Conservation (phyloP, 2,797 vertebrate species). For the Enteromius trimaculatus region DNA sequence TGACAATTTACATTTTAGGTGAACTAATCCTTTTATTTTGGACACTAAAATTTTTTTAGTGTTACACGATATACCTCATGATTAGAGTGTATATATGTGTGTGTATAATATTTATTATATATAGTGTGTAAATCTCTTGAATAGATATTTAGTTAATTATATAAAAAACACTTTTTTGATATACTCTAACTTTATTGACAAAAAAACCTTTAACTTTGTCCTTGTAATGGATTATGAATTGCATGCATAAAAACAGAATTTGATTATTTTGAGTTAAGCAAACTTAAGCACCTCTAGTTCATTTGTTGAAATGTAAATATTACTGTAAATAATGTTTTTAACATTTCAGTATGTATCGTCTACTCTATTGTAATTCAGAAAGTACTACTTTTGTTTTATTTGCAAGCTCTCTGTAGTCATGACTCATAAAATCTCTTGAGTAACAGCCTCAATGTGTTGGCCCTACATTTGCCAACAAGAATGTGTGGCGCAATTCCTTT, state of each 20-base stretch:
- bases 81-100: not conserved
- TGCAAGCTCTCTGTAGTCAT: not conserved
- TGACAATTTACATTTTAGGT: not conserved
- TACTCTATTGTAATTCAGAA: not conserved
- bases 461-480: conserved; percentile 49
- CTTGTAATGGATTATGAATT: not conserved
- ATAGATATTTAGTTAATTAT: not conserved
- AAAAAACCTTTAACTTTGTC: not conserved
- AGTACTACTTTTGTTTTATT: conserved; percentile 24
- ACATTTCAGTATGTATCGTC: not conserved
- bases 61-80: not conserved
- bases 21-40: not conserved
- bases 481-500: conserved; percentile 59
- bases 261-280: not conserved
- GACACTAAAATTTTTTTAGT: not conserved
- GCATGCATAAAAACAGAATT: not conserved
- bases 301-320: not conserved
- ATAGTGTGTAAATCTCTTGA: not conserved
- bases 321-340: not conserved
- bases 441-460: conserved; percentile 26
- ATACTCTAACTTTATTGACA: not conserved
- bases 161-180: not conserved
- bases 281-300: not conserved
- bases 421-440: conserved; percentile 26
- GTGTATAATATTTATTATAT: too few relatives aligned